Percentiles rank a stretch among this genome's conserved stretches.
phyloP scores from a whole-genome alignment of 2,113 vertebrate genomes.

The Cyprinodon variegatus region DNA sequence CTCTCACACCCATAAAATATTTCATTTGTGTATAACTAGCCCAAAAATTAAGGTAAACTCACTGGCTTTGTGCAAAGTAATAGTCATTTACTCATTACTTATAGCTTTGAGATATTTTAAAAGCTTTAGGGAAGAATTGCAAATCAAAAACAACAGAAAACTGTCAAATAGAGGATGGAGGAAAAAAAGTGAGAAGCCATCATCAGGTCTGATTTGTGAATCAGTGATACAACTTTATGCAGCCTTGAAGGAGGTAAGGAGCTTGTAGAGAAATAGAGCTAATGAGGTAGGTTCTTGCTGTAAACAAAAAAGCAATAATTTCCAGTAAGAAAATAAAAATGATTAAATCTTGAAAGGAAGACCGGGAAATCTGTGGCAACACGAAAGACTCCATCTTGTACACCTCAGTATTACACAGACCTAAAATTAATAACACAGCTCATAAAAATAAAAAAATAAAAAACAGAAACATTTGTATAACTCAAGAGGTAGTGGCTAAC shows the following conservation, averaged over 20 bases:
- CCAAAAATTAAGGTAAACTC: slow-evolving; percentile 54
- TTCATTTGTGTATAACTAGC: slow-evolving; percentile 40
- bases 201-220: slow-evolving; percentile 36
- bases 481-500: slow-evolving; percentile 98
- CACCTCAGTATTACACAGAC: slow-evolving; percentile 78
- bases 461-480: slow-evolving; percentile 82
- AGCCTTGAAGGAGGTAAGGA: slow-evolving; percentile 63
- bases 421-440: slow-evolving; percentile 78
- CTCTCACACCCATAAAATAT: slow-evolving; percentile 46
- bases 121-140: slow-evolving; percentile 8
- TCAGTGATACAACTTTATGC: slow-evolving; percentile 51
- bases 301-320: slow-evolving; percentile 84
- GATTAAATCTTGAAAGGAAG: slow-evolving; percentile 74
- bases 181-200: slow-evolving; percentile 22
- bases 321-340: slow-evolving; percentile 57
- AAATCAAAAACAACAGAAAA: slow-evolving; percentile 35
- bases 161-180: slow-evolving; percentile 45
- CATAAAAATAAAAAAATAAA: slow-evolving; percentile 71
- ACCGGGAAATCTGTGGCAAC: slow-evolving; percentile 73
- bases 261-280: slow-evolving; percentile 76
- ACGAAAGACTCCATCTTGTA: slow-evolving; percentile 76
- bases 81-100: slow-evolving; percentile 4
- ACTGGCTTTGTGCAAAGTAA: slow-evolving; percentile 43
- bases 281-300: slow-evolving; percentile 99
- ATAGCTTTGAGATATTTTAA: slow-evolving; percentile 34